Evolutionary conservation across 1,140 invertebrate genomes (phyloP).

Genomic region (Cotesia typhae): DNA sequence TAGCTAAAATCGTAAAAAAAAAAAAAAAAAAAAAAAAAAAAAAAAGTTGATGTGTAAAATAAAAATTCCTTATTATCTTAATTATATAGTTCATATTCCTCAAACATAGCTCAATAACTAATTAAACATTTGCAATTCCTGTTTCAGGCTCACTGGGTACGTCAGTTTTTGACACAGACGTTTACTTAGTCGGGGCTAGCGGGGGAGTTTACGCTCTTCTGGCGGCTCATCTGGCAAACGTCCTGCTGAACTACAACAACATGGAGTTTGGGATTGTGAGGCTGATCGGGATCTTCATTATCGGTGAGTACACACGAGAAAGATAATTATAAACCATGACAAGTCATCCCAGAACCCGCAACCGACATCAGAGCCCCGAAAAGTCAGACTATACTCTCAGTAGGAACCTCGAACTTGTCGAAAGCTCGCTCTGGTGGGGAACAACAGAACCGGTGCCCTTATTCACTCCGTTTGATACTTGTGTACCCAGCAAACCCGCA

Average conservation of each 20-base stretch:
- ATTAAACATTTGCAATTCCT: conserved; percentile 24
- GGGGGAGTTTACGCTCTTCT: conserved; percentile 94
- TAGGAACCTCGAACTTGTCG: neutral
- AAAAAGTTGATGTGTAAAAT: no score
- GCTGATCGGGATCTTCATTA: conserved; percentile 88
- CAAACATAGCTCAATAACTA: neutral
- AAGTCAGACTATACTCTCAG: no score
- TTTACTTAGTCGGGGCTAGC: conserved; percentile 92
- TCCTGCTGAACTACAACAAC: conserved; percentile 94
- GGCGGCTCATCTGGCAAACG: conserved; percentile 93
- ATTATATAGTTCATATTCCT: no score
- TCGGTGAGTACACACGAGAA: conserved; percentile 74
- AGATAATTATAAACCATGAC: neutral
- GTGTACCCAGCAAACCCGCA: neutral
- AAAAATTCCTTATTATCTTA: no score
- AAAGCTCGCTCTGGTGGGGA: no score
- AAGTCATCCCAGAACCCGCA: neutral
- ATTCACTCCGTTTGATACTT: neutral
- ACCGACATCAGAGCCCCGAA: neutral
- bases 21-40: no score
- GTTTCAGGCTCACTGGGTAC: conserved; percentile 85
- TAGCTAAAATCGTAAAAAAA: no score
- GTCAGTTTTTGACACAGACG: conserved; percentile 93
- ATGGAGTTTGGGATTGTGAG: conserved; percentile 94
- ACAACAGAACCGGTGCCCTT: neutral